Conservation (phyloP, 1,140 invertebrate species). For the Drosophila teissieri region DNA sequence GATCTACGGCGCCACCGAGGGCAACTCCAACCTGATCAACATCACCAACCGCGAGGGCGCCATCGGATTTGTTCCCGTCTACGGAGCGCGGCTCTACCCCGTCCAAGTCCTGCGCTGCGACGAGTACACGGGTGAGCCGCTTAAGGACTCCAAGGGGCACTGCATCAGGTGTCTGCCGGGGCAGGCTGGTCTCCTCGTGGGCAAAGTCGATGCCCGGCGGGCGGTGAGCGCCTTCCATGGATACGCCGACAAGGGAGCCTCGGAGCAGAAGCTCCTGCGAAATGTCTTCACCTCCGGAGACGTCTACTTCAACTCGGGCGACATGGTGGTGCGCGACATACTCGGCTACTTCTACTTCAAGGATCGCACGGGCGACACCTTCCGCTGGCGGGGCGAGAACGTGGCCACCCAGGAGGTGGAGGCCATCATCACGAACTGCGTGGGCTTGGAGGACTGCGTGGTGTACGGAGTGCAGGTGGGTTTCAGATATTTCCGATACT, state of each 20-base stretch:
- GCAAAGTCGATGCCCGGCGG: conserved; percentile 92
- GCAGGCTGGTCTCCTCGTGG: conserved; percentile 89
- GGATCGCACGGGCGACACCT: conserved; percentile 98
- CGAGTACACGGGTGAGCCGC: conserved; percentile 91
- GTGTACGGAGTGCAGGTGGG: conserved; percentile 96
- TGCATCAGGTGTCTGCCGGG: conserved; percentile 92
- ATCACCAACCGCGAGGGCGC: conserved; percentile 94
- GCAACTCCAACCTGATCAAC: conserved; percentile 97
- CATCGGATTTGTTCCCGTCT: conserved; percentile 94
- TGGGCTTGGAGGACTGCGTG: conserved; percentile 89
- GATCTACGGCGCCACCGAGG: conserved; percentile 98
- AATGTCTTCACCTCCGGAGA: conserved; percentile 96
- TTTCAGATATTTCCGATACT: background rate
- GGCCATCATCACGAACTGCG: conserved; percentile 92
- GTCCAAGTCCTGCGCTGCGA: conserved; percentile 91
- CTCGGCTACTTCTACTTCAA: conserved; percentile 97
- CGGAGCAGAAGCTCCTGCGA: conserved; percentile 95
- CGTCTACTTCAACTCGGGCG: conserved; percentile 95
- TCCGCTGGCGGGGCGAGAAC: conserved; percentile 97
- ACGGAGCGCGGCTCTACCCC: conserved; percentile 87
- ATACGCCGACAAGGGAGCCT: conserved; percentile 95
- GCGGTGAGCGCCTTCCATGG: conserved; percentile 90
- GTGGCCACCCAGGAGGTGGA: conserved; percentile 99
- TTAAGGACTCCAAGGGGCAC: conserved; percentile 90
- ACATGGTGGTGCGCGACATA: conserved; percentile 95